Conservation (phyloP, 2,113 vertebrate genomes). For the Pterocles orientalis region DNA sequence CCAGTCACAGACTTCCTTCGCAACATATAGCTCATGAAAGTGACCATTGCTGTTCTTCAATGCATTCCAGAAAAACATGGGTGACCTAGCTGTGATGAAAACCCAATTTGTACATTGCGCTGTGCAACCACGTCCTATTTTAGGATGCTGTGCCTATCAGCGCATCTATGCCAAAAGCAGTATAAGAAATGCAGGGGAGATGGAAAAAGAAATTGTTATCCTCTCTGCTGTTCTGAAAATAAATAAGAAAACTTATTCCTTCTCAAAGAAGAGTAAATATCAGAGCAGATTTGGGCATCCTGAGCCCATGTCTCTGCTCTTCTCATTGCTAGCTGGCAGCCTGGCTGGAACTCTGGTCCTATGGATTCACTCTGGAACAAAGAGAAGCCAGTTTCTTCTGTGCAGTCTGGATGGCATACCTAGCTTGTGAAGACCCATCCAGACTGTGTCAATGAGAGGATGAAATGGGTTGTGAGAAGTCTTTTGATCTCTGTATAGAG, state of each 20-base stretch:
- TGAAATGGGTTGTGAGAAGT: not conserved
- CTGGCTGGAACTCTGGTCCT: not conserved
- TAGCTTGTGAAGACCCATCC: not conserved
- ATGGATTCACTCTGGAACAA: not conserved
- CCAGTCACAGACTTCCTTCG: not conserved
- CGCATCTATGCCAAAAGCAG: not conserved
- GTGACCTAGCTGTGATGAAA: not conserved
- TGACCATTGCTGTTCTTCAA: not conserved
- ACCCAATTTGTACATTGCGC: accelerated
- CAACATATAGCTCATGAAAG: not conserved
- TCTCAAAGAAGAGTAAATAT: not conserved
- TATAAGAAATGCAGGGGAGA: accelerated
- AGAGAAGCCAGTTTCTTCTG: not conserved
- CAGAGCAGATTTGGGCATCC: not conserved
- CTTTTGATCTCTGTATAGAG: not conserved
- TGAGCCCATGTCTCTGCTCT: not conserved
- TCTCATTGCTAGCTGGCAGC: not conserved
- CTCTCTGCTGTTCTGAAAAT: not conserved
- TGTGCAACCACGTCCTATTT: not conserved
- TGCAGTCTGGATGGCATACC: not conserved
- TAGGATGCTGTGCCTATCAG: not conserved
- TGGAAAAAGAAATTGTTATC: not conserved
- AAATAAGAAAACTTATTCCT: not conserved
- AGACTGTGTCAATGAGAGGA: not conserved
- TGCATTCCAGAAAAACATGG: not conserved